A percentile compares a stretch with the other conserved stretches of the same genome.
phyloP scores from a whole-genome alignment of 2,888 invertebrate species.

The Danaus chrysippus region DNA sequence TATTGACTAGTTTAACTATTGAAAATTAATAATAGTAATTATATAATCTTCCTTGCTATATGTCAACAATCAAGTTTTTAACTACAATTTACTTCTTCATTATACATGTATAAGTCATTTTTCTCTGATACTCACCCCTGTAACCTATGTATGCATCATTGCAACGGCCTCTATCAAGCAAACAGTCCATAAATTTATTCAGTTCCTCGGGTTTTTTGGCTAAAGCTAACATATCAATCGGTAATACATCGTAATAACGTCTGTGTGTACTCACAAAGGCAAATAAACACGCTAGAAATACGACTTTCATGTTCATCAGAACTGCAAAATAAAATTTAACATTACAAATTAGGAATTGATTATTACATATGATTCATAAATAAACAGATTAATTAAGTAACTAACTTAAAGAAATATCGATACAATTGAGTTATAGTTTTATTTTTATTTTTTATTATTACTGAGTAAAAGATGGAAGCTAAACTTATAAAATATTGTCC shows the following conservation, averaged over 20 bases:
- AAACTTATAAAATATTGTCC: no score
- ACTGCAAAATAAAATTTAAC: not conserved
- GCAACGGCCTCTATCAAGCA: slow-evolving; percentile 44
- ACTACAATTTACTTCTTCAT: no score
- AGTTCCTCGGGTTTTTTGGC: slow-evolving; percentile 35
- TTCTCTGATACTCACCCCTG: slow-evolving; percentile 43
- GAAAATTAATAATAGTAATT: no score
- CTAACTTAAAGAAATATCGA: no score
- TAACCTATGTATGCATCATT: slow-evolving; percentile 39
- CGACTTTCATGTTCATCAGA: slow-evolving; percentile 21
- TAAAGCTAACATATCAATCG: slow-evolving; percentile 49
- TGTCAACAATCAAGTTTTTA: no score
- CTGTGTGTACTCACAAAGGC: slow-evolving; percentile 36
- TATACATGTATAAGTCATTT: no score
- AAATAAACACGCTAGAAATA: slow-evolving; percentile 36
- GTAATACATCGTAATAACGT: slow-evolving; percentile 49
- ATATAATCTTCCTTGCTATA: no score
- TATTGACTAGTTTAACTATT: no score
- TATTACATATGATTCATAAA: not conserved
- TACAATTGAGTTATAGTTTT: no score
- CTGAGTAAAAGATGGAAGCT: no score
- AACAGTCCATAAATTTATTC: slow-evolving; percentile 45
- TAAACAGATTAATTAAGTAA: not conserved
- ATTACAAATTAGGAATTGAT: not conserved
- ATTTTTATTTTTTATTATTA: no score